phyloP scores from a whole-genome alignment of 2,888 invertebrate genomes.

The Cephus rjabovi region DNA sequence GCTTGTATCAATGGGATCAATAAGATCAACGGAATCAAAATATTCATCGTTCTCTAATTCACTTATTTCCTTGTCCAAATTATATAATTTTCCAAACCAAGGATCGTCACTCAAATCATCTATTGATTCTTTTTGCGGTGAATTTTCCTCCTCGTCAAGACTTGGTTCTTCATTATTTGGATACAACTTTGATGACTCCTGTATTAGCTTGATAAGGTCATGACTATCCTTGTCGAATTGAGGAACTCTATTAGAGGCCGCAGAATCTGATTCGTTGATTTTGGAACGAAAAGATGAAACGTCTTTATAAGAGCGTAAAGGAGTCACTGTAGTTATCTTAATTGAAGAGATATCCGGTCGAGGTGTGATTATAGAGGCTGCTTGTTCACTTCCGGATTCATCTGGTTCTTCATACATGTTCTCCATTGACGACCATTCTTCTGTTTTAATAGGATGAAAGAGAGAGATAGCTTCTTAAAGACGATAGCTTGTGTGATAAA shows the following conservation, averaged over 20 bases:
- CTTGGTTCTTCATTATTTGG: conserved; percentile 3
- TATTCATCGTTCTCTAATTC: background rate
- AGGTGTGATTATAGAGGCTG: conserved; percentile 5
- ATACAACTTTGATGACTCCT: background rate
- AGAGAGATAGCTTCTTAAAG: background rate
- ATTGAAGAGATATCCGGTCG: conserved; percentile 15
- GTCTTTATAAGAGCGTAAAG: conserved; percentile 13
- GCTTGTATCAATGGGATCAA: conserved; percentile 12
- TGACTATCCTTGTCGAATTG: background rate
- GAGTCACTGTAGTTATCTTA: conserved; percentile 15
- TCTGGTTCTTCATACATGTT: background rate
- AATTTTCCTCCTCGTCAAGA: conserved; percentile 6
- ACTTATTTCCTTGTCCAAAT: conserved; percentile 3
- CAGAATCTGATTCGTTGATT: conserved; percentile 7
- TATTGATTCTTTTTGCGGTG: background rate
- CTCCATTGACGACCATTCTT: background rate
- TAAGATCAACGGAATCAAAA: conserved; percentile 3
- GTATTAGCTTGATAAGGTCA: background rate
- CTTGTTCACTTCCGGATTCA: background rate
- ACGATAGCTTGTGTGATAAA: background rate
- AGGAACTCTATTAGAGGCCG: background rate
- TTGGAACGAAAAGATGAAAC: conserved; percentile 5
- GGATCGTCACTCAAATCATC: conserved; percentile 8
- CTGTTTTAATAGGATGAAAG: background rate
- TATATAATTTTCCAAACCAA: conserved; percentile 10